phyloP scores from a whole-genome alignment of 1,140 invertebrate genomes.

The Drosophila varians region DNA sequence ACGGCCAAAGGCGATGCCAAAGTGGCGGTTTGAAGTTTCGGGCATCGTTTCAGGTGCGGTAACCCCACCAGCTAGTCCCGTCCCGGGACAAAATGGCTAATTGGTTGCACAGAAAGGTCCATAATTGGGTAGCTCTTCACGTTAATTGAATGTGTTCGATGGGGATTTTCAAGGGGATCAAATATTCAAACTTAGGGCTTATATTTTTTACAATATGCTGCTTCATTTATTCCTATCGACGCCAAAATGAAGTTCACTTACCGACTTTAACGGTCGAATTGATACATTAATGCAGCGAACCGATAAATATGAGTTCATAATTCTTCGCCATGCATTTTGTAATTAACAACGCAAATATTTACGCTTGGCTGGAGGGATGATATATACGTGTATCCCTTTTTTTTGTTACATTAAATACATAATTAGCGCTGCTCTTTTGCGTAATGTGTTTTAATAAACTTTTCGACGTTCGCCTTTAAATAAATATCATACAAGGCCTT shows the following conservation, averaged over 20 bases:
- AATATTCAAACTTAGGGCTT: constrained; percentile 3
- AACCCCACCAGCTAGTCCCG: constrained; percentile 4
- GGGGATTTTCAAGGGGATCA: constrained; percentile 18
- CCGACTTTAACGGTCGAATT: constrained; percentile 33
- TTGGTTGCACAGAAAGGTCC: constrained; percentile 68
- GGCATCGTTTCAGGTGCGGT: constrained; percentile 18
- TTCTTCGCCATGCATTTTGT: constrained; percentile 45
- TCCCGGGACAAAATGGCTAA: constrained; percentile 68
- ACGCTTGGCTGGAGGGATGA: constrained; percentile 18
- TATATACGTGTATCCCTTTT: constrained; percentile 5
- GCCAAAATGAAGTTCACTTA: constrained; percentile 24
- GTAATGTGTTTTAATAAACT: constrained; percentile 60
- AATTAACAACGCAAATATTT: constrained; percentile 68
- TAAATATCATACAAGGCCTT: constrained; percentile 18
- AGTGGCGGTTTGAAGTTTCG: constrained; percentile 69
- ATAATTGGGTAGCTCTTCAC: constrained; percentile 65
- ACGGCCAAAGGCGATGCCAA: constrained; percentile 33
- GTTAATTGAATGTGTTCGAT: constrained; percentile 64
- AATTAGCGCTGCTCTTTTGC: constrained; percentile 42
- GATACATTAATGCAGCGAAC: constrained; percentile 31
- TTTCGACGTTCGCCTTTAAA: constrained; percentile 27
- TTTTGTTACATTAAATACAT: constrained; percentile 51
- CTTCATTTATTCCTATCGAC: too few relatives aligned
- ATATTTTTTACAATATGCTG: not conserved
- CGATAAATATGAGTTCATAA: constrained; percentile 53